Percentiles rank a stretch among this genome's conserved stretches.
Evolutionary conservation across 2,888 invertebrate genomes (phyloP).

Genomic region (Biston betularia): DNA sequence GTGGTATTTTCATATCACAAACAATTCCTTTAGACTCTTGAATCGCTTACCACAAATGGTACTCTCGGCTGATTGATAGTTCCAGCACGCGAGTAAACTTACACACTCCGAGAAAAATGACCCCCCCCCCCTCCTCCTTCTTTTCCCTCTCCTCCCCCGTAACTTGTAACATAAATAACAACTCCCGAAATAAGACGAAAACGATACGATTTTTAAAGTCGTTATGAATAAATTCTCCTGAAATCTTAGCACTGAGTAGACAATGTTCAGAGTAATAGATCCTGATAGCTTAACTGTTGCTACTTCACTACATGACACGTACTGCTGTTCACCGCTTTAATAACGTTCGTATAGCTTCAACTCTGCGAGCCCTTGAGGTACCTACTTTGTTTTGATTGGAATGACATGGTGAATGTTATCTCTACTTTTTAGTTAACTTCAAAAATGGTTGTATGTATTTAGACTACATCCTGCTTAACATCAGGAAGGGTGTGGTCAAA

Average conservation of each 20-base stretch:
- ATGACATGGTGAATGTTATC: too few species aligned
- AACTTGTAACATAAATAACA: conserved; percentile 42
- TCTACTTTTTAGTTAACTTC: too few species aligned
- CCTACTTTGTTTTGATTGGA: too few species aligned
- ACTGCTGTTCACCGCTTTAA: too few species aligned
- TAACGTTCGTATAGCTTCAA: too few species aligned
- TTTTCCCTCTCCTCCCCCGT: too few species aligned
- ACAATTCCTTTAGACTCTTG: conserved; percentile 3
- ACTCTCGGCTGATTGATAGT: conserved; percentile 9
- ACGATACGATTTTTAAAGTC: conserved; percentile 52
- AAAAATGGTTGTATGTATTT: too few species aligned
- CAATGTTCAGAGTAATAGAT: not conserved
- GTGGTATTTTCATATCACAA: conserved; percentile 1
- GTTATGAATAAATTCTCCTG: conserved; percentile 50
- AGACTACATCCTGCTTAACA: too few species aligned
- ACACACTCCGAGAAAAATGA: conserved; percentile 20
- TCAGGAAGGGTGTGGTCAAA: too few species aligned
- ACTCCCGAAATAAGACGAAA: conserved; percentile 47
- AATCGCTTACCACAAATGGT: conserved; percentile 10
- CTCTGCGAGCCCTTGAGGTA: too few species aligned
- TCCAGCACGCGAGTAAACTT: conserved; percentile 2
- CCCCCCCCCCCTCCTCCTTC: not conserved
- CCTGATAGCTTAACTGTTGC: not conserved
- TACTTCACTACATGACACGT: too few species aligned
- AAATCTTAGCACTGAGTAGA: conserved; percentile 38